A percentile compares a stretch with the other conserved stretches of the same genome.
Evolutionary conservation across 35 echinoderm and acorn worm species (phyloP).

Genomic region (Apostichopus californicus): DNA sequence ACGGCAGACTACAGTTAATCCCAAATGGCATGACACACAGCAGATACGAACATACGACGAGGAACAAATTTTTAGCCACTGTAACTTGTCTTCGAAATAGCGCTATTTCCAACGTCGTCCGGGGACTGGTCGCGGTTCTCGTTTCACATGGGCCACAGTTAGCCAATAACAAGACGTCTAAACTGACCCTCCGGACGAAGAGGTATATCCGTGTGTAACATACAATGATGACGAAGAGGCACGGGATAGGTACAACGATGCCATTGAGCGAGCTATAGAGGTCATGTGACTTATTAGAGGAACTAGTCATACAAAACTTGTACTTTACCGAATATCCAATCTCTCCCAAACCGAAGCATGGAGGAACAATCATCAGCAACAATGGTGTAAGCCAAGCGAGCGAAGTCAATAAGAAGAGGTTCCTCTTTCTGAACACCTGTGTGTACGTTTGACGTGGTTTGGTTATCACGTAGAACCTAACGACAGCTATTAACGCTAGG

Average conservation of each 20-base stretch:
- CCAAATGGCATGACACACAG: slow-evolving; percentile 13
- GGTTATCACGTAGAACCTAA: slow-evolving; percentile 24
- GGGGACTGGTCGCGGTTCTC: not conserved
- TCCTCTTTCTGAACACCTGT: not conserved
- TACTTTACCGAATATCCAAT: slow-evolving; percentile 33
- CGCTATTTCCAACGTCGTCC: slow-evolving; percentile 12
- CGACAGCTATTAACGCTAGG: slow-evolving; percentile 38
- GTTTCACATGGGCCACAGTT: not conserved
- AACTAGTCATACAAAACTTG: slow-evolving; percentile 14
- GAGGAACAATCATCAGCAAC: not conserved
- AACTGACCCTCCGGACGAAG: not conserved
- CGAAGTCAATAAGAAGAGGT: not conserved
- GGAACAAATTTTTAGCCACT: slow-evolving; percentile 51
- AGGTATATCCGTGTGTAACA: slow-evolving; percentile 31
- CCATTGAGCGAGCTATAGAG: slow-evolving; percentile 2
- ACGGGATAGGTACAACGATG: not conserved
- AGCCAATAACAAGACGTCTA: not conserved
- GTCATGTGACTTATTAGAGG: not conserved
- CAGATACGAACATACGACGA: slow-evolving; percentile 29
- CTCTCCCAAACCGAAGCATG: not conserved
- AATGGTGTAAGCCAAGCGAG: slow-evolving; percentile 14
- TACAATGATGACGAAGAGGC: slow-evolving; percentile 24
- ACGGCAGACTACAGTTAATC: not conserved
- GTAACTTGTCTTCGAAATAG: slow-evolving; percentile 21
- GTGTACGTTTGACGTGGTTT: not conserved